Conservation (phyloP, 2,888 invertebrate genomes). For the Hirtodrosophila trivittata region DNA sequence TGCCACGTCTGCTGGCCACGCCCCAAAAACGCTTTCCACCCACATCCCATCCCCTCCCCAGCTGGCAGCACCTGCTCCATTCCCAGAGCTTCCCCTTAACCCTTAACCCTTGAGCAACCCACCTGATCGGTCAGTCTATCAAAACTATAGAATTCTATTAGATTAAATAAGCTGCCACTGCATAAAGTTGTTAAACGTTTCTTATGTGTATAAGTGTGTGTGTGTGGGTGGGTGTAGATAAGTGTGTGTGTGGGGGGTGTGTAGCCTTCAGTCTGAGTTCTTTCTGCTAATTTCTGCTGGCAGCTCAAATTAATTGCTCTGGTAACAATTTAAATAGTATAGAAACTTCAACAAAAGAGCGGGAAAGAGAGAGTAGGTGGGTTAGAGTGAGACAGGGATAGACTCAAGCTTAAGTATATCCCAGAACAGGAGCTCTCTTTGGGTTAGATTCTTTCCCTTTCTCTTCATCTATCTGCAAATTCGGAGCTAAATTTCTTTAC, state of each 20-base stretch:
- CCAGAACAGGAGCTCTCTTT: too few species aligned
- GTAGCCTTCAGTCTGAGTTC: too few species aligned
- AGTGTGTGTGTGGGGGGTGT: conserved; percentile 10
- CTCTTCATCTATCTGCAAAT: too few species aligned
- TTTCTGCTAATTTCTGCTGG: too few species aligned
- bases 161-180: conserved; percentile 68
- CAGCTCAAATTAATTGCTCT: conserved; percentile 69
- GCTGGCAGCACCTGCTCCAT: conserved; percentile 41
- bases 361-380: neutral
- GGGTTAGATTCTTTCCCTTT: too few species aligned
- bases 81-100: conserved; percentile 26
- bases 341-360: too few species aligned
- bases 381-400: neutral
- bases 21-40: conserved; percentile 34
- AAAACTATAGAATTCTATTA: conserved; percentile 59
- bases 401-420: too few species aligned
- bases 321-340: too few species aligned
- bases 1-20: conserved; percentile 74
- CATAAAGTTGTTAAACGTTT: conserved; percentile 42
- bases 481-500: too few species aligned
- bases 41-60: conserved; percentile 8
- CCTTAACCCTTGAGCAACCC: neutral
- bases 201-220: conserved; percentile 1
- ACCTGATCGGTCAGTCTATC: conserved; percentile 29
- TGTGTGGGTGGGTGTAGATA: conserved; percentile 3